These are phyloP conservation scores for Hypomecis punctinalis DNA, from an alignment of 2,888 invertebrate species.

Conservation along the genomic window DNA sequence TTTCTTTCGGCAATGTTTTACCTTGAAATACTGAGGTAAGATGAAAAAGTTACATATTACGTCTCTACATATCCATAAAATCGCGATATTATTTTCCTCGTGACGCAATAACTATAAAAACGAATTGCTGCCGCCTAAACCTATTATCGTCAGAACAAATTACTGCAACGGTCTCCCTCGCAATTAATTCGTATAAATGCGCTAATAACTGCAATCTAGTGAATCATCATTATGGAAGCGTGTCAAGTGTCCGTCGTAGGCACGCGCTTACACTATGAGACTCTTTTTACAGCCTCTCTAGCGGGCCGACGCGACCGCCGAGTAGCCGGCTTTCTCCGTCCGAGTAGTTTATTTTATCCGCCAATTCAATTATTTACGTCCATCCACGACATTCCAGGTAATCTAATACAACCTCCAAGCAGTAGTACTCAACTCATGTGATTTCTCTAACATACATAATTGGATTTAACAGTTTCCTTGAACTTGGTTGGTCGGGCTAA, in stretches of 20 bases:
- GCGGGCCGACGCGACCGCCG: constrained; percentile 19
- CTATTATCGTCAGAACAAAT: constrained; percentile 40
- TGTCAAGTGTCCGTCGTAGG: constrained; percentile 66
- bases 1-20: constrained; percentile 21
- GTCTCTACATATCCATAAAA: constrained; percentile 20
- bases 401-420: constrained; percentile 39
- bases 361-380: constrained; percentile 45
- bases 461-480: constrained; percentile 53
- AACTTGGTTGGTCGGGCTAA: constrained; percentile 51
- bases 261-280: constrained; percentile 48
- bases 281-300: constrained; percentile 42
- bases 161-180: constrained; percentile 38
- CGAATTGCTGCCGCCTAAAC: constrained; percentile 33
- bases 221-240: constrained; percentile 69
- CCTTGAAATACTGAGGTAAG: constrained; percentile 22
- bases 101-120: constrained; percentile 41
- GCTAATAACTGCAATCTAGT: constrained; percentile 65
- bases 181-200: constrained; percentile 57
- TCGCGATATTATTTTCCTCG: constrained; percentile 25
- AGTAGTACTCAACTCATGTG: constrained; percentile 34
- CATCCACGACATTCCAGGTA: constrained; percentile 37
- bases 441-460: constrained; percentile 49
- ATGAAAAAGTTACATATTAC: constrained; percentile 16
- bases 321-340: constrained; percentile 24
- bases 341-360: constrained; percentile 61